These are phyloP conservation scores for Pempheris klunzingeri DNA, from an alignment of 2,797 vertebrate genomes.

Conservation along the genomic window DNA sequence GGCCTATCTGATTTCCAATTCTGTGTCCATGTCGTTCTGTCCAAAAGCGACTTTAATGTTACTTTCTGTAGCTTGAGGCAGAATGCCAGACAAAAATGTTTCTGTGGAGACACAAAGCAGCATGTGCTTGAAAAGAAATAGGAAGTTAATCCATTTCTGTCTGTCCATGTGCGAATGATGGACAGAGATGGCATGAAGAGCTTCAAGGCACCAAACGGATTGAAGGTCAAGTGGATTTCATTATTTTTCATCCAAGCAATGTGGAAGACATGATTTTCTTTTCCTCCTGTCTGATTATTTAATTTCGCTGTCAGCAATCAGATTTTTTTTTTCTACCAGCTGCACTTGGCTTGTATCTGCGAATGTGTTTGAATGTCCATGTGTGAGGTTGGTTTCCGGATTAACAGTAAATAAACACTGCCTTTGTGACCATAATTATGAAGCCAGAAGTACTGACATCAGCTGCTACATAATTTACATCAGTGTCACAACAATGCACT, in stretches of 20 bases:
- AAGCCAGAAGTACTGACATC: conserved; percentile 51
- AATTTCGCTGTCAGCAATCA: conserved; percentile 49
- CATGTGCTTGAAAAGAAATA: conserved; percentile 51
- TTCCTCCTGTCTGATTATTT: conserved; percentile 53
- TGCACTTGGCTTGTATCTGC: conserved; percentile 19
- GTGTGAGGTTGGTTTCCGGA: conserved; percentile 35
- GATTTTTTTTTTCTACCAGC: conserved; percentile 4
- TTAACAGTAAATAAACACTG: conserved; percentile 46
- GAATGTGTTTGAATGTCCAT: conserved; percentile 14
- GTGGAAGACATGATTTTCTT: conserved; percentile 42
- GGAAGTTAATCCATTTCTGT: conserved; percentile 55
- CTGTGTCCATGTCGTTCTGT: not conserved
- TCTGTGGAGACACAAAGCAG: conserved; percentile 36
- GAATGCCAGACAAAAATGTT: conserved; percentile 43
- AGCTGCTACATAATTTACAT: conserved; percentile 57
- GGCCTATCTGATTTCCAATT: conserved; percentile 28
- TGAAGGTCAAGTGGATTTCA: conserved; percentile 78
- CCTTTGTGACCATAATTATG: conserved; percentile 52
- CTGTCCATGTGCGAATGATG: conserved; percentile 54
- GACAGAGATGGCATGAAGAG: conserved; percentile 51
- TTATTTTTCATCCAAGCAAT: conserved; percentile 55
- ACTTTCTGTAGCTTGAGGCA: conserved; percentile 48
- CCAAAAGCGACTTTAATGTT: conserved; percentile 11
- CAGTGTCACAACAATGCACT: conserved; percentile 51
- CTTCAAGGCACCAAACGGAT: conserved; percentile 54